These are phyloP conservation scores for Zonitis immaculata DNA, from an alignment of 2,888 invertebrate genomes.

Conservation along the genomic window DNA sequence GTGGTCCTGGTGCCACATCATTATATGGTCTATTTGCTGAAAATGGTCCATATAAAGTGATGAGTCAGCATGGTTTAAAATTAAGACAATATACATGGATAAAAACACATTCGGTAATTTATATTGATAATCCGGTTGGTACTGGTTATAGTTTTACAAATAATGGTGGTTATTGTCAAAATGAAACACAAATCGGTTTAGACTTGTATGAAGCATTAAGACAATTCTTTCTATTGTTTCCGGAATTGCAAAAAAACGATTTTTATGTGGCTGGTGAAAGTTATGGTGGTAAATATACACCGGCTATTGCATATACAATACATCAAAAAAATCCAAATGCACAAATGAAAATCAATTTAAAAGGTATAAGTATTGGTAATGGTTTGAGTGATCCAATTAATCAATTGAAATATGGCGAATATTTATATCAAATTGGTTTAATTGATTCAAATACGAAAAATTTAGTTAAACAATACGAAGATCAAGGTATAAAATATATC, in stretches of 20 bases:
- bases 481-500: constrained; percentile 57
- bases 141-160: constrained; percentile 89
- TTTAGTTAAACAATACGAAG: constrained; percentile 59
- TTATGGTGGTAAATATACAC: constrained; percentile 74
- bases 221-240: constrained; percentile 83
- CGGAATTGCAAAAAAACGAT: constrained; percentile 65
- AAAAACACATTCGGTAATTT: constrained; percentile 71
- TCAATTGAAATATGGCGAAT: constrained; percentile 72
- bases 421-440: constrained; percentile 73
- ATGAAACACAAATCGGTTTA: constrained; percentile 74
- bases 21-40: constrained; percentile 78
- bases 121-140: constrained; percentile 91
- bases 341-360: constrained; percentile 62
- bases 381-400: constrained; percentile 74
- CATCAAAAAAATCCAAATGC: constrained; percentile 59
- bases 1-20: constrained; percentile 79
- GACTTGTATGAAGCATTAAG: constrained; percentile 70
- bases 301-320: constrained; percentile 71
- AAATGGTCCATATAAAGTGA: constrained; percentile 63
- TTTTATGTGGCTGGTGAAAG: constrained; percentile 90
- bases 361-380: constrained; percentile 73
- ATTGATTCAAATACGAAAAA: constrained; percentile 60
- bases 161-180: constrained; percentile 71
- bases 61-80: constrained; percentile 44
- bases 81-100: constrained; percentile 76